Evolutionary conservation across 2,797 vertebrate species (phyloP).

Genomic region (Eupleurogrammus muticus): DNA sequence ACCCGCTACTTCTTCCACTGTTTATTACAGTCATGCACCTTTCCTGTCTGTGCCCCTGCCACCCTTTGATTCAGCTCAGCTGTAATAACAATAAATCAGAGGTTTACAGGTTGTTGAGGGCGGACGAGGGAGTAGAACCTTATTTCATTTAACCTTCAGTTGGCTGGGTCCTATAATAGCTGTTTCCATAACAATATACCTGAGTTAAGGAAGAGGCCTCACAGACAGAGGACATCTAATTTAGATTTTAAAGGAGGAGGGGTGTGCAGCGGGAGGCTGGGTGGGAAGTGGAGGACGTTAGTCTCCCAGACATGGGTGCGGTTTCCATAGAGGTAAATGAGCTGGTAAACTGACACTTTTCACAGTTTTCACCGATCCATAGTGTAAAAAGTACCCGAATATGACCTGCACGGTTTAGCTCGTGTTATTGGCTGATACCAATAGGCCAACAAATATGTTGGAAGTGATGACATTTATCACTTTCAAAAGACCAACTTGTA

Average conservation of each 20-base stretch:
- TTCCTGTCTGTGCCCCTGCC: constrained; percentile 73
- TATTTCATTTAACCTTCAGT: constrained; percentile 44
- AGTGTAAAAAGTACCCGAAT: constrained; percentile 24
- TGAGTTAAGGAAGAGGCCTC: constrained; percentile 2
- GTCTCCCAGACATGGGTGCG: constrained; percentile 56
- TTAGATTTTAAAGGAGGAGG: constrained; percentile 29
- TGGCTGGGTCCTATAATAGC: constrained; percentile 18
- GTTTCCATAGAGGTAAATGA: constrained; percentile 58
- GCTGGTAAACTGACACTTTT: constrained; percentile 22
- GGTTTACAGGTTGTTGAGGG: constrained; percentile 73
- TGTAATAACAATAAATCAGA: constrained; percentile 79
- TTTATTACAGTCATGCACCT: constrained; percentile 15
- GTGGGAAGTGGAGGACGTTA: constrained; percentile 12
- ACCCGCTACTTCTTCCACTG: no score
- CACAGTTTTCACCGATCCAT: constrained; percentile 24
- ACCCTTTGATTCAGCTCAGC: constrained; percentile 77
- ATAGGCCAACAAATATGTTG: constrained; percentile 5
- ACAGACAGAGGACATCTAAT: constrained; percentile 4
- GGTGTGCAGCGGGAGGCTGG: constrained; percentile 13
- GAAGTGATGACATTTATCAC: constrained; percentile 1
- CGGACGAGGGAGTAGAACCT: constrained; percentile 47
- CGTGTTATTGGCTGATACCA: neutral
- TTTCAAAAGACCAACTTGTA: constrained; percentile 18
- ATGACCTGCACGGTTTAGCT: constrained; percentile 7
- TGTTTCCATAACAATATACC: neutral